These are phyloP conservation scores for Drosophila trapezifrons DNA, from an alignment of 1,140 invertebrate genomes.

Conservation along the genomic window DNA sequence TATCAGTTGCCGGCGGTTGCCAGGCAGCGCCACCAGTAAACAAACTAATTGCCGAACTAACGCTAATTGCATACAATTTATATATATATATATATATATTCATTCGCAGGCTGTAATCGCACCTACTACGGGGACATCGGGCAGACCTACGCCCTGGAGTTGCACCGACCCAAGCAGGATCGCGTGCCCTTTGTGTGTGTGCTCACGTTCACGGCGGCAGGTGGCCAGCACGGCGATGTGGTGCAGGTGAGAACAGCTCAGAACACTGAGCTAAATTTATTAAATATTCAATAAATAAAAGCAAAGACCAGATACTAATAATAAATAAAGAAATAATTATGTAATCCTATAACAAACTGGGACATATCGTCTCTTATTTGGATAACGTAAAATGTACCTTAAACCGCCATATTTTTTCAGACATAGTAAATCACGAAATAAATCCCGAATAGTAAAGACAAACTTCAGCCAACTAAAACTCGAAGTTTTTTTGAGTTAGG, in stretches of 20 bases:
- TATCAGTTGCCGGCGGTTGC: constrained; percentile 30
- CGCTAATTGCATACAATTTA: constrained; percentile 69
- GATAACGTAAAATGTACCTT: too few relatives aligned
- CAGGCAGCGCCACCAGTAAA: constrained; percentile 37
- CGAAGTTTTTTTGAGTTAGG: too few relatives aligned
- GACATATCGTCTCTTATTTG: too few relatives aligned
- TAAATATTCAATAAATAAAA: too few relatives aligned
- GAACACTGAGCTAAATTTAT: not conserved
- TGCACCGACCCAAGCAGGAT: constrained; percentile 92
- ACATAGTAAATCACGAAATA: too few relatives aligned
- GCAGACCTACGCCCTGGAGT: constrained; percentile 91
- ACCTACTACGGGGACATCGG: constrained; percentile 94
- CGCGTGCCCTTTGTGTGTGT: constrained; percentile 93
- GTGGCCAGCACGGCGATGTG: constrained; percentile 92
- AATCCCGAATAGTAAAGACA: too few relatives aligned
- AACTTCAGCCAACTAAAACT: too few relatives aligned
- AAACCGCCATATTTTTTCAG: too few relatives aligned
- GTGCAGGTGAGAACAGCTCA: constrained; percentile 88
- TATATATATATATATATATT: constrained; percentile 17
- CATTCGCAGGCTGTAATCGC: constrained; percentile 91
- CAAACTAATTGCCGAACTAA: constrained; percentile 64
- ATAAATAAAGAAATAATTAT: too few relatives aligned
- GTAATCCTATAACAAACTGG: too few relatives aligned
- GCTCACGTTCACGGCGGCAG: constrained; percentile 93
- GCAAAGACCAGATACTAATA: not conserved